Evolutionary conservation across 2,797 vertebrate genomes (phyloP).

Genomic region (Manis javanica): DNA sequence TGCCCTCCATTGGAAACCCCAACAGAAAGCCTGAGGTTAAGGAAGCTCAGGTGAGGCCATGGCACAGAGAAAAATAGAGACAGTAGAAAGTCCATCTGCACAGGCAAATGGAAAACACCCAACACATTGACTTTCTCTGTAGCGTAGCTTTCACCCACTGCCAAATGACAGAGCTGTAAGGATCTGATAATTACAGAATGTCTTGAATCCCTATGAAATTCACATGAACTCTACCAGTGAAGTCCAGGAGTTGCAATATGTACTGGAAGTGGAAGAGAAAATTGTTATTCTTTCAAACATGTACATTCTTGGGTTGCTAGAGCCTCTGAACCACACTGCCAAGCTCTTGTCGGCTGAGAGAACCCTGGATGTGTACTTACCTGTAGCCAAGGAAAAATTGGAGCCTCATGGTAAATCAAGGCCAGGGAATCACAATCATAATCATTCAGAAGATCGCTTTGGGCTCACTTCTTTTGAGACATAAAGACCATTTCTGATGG

Average conservation of each 20-base stretch:
- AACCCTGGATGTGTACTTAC: not conserved
- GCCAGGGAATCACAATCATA: not conserved
- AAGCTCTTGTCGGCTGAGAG: not conserved
- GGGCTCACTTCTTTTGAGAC: not conserved
- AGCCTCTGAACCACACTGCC: not conserved
- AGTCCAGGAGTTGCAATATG: not conserved
- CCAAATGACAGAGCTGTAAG: not conserved
- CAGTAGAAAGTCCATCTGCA: not conserved
- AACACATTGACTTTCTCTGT: not conserved
- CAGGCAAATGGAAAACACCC: not conserved
- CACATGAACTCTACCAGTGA: not conserved
- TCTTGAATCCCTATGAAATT: not conserved
- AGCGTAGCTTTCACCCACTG: not conserved
- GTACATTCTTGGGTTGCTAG: not conserved
- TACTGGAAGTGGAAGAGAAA: conserved; percentile 13
- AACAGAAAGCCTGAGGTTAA: not conserved
- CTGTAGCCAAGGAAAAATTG: not conserved
- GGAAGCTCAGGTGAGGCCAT: not conserved
- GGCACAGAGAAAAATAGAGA: not conserved
- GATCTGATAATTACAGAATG: not conserved
- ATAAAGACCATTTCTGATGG: not conserved
- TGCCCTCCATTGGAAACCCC: not conserved
- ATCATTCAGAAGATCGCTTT: not conserved
- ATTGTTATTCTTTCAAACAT: not conserved
- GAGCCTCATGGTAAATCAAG: not conserved